Conservation (phyloP, 2,888 invertebrate species). For the Erpobdella octoculata region DNA sequence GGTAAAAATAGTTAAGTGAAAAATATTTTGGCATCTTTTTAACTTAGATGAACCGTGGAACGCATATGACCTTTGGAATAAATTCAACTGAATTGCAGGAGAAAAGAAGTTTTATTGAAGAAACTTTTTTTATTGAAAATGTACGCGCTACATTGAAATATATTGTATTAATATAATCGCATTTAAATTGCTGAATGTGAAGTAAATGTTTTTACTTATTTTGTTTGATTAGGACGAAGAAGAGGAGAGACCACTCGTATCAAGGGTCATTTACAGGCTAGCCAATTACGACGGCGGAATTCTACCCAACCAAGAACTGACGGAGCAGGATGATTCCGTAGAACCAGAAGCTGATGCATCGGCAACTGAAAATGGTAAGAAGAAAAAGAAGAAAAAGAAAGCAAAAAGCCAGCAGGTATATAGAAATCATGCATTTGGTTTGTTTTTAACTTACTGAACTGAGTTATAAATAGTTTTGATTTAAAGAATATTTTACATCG, state of each 20-base stretch:
- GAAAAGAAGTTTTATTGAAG: too few relatives aligned
- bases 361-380: conserved; percentile 19
- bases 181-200: too few relatives aligned
- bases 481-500: neutral
- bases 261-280: conserved; percentile 77
- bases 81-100: too few relatives aligned
- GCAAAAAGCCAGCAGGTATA: conserved; percentile 49
- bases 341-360: neutral
- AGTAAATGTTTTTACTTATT: too few relatives aligned
- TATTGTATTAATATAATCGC: too few relatives aligned
- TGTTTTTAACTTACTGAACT: neutral
- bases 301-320: conserved; percentile 67
- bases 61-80: too few relatives aligned
- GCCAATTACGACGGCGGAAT: conserved; percentile 85
- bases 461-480: neutral
- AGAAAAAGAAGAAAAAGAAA: conserved; percentile 33
- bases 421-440: neutral
- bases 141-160: too few relatives aligned
- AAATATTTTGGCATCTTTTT: too few relatives aligned
- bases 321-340: conserved; percentile 21
- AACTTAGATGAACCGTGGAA: too few relatives aligned
- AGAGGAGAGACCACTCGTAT: conserved; percentile 79
- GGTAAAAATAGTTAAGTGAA: too few relatives aligned
- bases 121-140: too few relatives aligned
- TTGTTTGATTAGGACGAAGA: conserved; percentile 65